Conservation (phyloP, 2,797 vertebrate genomes). For the Acropternis orthonyx region DNA sequence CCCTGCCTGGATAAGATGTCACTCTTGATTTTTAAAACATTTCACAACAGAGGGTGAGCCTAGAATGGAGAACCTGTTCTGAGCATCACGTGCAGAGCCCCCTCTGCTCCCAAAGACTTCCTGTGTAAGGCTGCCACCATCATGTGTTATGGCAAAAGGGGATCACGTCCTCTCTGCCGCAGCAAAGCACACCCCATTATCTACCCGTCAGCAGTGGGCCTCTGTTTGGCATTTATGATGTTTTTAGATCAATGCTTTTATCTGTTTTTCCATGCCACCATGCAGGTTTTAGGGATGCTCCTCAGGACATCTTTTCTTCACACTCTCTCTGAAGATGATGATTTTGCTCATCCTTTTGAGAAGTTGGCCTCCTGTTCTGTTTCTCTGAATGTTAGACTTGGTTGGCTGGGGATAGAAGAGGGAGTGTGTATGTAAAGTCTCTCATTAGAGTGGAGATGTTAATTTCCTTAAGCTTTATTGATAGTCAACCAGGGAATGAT, state of each 20-base stretch:
- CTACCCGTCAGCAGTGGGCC: neutral
- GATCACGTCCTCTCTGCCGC: neutral
- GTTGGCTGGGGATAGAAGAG: neutral
- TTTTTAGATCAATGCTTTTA: neutral
- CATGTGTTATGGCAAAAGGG: neutral
- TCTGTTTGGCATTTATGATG: neutral
- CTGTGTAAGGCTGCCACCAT: neutral
- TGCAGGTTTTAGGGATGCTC: neutral
- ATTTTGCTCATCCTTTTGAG: neutral
- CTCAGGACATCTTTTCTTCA: neutral
- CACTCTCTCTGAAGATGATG: neutral
- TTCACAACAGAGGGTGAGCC: slow-evolving; percentile 20
- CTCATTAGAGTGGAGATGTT: neutral
- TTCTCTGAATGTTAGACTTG: neutral
- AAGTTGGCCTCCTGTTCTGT: neutral
- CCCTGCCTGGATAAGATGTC: slow-evolving; percentile 38
- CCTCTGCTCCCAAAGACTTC: neutral
- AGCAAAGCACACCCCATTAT: neutral
- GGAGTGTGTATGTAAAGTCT: neutral
- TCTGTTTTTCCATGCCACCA: neutral
- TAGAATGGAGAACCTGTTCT: neutral
- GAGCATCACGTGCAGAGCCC: neutral
- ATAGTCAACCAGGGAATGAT: neutral
- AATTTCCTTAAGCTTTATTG: slow-evolving; percentile 25
- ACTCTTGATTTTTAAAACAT: slow-evolving; percentile 57